Conservation (phyloP, 2,113 vertebrate species). For the Proterorhinus semilunaris region DNA sequence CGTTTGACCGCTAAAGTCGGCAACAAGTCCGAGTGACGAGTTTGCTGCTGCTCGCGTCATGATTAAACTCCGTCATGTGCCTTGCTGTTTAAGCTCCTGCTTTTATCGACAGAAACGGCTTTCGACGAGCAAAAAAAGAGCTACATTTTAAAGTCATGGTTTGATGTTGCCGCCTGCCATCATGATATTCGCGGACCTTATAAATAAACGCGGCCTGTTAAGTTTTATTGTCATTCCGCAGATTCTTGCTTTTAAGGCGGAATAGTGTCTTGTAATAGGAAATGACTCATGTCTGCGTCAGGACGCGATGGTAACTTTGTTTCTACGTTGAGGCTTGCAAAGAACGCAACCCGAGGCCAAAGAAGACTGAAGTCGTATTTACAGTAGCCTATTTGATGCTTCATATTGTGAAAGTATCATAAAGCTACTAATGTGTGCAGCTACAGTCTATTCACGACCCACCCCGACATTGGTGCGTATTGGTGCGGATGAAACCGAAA, state of each 20-base stretch:
- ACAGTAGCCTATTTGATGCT: background rate
- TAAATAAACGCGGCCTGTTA: background rate
- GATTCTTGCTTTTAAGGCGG: constrained; percentile 31
- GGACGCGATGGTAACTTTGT: constrained; percentile 5
- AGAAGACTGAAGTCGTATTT: background rate
- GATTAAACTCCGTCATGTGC: constrained; percentile 66
- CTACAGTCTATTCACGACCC: background rate
- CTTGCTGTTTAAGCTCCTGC: constrained; percentile 53
- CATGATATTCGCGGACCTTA: accelerated
- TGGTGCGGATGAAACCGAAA: no score
- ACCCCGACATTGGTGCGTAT: background rate
- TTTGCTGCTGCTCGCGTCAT: constrained; percentile 43
- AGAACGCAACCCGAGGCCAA: background rate
- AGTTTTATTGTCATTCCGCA: constrained; percentile 52
- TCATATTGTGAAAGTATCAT: background rate
- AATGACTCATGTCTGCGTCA: constrained; percentile 51
- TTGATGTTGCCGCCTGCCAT: background rate
- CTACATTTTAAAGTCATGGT: no score
- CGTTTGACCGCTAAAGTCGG: constrained; percentile 13
- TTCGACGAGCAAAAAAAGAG: background rate
- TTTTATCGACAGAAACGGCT: constrained; percentile 25
- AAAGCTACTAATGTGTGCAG: background rate
- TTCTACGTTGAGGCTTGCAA: background rate
- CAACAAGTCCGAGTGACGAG: constrained; percentile 64
- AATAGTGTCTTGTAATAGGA: constrained; percentile 51